A percentile compares a stretch with the other conserved stretches of the same genome.
phyloP scores from a whole-genome alignment of 2,888 invertebrate genomes.

The Synergus umbraculus region DNA sequence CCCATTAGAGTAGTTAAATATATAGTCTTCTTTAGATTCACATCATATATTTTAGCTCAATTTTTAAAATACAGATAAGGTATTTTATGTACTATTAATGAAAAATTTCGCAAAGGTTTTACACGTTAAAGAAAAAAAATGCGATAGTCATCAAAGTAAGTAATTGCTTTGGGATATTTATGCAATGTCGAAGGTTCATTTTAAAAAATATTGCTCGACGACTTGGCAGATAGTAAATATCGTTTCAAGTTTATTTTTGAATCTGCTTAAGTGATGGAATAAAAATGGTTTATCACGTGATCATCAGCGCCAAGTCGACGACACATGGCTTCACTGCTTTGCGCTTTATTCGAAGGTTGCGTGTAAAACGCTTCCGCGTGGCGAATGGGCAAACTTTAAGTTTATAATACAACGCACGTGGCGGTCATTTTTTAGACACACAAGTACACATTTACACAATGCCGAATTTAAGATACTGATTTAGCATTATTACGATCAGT shows the following conservation, averaged over 20 bases:
- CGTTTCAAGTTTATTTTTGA: not conserved
- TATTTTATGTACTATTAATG: no score
- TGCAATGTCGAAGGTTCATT: not conserved
- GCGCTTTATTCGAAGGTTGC: not conserved
- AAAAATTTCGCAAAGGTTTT: no score
- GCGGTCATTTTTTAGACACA: not conserved
- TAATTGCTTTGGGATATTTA: no score
- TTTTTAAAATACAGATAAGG: no score
- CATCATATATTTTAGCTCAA: not conserved
- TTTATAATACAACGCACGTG: not conserved
- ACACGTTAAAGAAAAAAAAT: no score
- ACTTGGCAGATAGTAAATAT: not conserved
- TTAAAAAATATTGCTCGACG: not conserved
- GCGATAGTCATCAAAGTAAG: no score
- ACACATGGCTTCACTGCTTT: not conserved
- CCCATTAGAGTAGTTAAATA: not conserved
- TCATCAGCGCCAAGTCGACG: not conserved
- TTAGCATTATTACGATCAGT: not conserved
- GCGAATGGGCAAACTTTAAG: no score
- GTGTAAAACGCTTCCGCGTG: not conserved
- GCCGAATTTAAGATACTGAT: not conserved
- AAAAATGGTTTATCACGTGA: slow-evolving; percentile 3
- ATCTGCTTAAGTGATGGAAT: not conserved
- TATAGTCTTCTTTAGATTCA: not conserved
- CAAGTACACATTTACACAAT: not conserved